Conservation (phyloP, 92 coral and sea anemone genomes). For the Heteractis magnifica region DNA sequence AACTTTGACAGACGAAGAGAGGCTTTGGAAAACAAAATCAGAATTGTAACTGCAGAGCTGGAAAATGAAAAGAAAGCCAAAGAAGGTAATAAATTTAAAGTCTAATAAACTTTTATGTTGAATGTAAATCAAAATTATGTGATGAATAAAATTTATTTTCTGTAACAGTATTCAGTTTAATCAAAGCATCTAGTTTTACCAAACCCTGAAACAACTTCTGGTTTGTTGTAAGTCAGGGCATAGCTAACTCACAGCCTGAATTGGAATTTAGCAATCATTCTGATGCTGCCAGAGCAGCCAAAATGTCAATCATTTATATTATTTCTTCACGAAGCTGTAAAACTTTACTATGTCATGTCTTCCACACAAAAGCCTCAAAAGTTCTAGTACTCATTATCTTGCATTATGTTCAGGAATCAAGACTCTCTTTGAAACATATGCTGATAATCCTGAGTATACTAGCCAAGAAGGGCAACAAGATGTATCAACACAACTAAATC, state of each 20-base stretch:
- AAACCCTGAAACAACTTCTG: no score
- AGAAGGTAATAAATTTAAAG: conserved; percentile 47
- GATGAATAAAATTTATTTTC: background rate
- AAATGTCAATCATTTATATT: no score
- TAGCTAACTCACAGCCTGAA: no score
- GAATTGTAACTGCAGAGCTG: conserved; percentile 59
- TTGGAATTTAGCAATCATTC: no score
- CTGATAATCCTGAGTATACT: conserved; percentile 82
- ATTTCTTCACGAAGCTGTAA: no score
- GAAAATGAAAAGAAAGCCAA: conserved; percentile 84
- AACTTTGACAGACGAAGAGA: conserved; percentile 77
- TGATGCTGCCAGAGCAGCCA: no score
- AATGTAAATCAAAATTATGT: background rate
- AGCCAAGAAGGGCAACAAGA: conserved; percentile 87
- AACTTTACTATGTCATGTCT: no score
- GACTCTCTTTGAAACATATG: conserved; percentile 77
- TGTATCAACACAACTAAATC: conserved; percentile 84
- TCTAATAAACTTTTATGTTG: background rate
- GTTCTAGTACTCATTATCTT: background rate
- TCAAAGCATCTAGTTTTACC: no score
- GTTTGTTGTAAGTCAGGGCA: no score
- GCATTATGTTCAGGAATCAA: conserved; percentile 56
- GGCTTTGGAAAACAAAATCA: conserved; percentile 74
- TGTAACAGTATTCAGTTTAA: no score
- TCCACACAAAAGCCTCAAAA: background rate